These are phyloP conservation scores for Tenrec ecaudatus DNA, from an alignment of 2,113 vertebrate genomes.

Conservation along the genomic window DNA sequence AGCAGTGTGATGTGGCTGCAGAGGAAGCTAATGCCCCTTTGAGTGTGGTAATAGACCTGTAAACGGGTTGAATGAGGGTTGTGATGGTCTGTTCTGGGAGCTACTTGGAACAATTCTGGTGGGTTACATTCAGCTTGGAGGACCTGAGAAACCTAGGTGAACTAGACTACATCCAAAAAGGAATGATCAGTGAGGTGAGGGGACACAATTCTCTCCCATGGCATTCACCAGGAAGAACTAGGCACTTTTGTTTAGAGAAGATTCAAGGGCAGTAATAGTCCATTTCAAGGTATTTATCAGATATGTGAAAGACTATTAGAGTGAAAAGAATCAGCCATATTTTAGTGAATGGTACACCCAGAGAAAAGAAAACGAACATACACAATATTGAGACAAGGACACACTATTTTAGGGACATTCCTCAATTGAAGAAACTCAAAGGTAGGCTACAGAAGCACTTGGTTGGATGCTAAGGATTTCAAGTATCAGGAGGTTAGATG, in stretches of 20 bases:
- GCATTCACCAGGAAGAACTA: constrained; percentile 8
- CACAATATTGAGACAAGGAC: background rate
- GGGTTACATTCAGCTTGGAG: constrained; percentile 16
- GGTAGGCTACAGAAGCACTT: background rate
- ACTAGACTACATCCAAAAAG: constrained; percentile 9
- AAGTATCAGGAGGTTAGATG: background rate
- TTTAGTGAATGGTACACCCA: background rate
- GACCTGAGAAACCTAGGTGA: background rate
- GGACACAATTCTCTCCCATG: background rate
- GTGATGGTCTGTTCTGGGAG: background rate
- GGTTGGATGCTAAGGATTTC: background rate
- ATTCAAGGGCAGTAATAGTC: background rate
- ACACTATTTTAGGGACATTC: constrained; percentile 12
- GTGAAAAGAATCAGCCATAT: constrained; percentile 18
- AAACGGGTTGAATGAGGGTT: constrained; percentile 29
- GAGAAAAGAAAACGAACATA: background rate
- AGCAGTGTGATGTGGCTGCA: background rate
- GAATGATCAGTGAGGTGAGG: constrained; percentile 1
- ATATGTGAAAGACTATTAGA: background rate
- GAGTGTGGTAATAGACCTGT: constrained; percentile 26
- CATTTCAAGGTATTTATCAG: constrained; percentile 12
- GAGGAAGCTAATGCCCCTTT: constrained; percentile 14
- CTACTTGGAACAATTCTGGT: constrained; percentile 3
- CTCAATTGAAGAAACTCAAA: background rate
- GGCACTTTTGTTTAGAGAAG: background rate